Evolutionary conservation across 2,797 vertebrate species (phyloP).

Genomic region (Sparus aurata): DNA sequence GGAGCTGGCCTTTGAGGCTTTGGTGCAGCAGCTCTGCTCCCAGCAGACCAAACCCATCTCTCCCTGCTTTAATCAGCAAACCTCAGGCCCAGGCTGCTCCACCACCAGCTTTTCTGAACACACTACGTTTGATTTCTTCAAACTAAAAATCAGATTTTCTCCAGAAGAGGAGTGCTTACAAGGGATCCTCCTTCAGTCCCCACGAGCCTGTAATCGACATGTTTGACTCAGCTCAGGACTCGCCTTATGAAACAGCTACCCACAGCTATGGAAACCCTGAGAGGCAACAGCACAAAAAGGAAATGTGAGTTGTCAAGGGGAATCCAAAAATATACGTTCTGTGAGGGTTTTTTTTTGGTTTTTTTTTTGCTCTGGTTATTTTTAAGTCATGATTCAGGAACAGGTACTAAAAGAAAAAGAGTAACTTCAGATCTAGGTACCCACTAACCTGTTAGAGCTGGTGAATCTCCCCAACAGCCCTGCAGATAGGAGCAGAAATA

Average conservation of each 20-base stretch:
- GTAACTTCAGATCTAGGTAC: background rate
- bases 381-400: background rate
- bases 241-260: slow-evolving; percentile 44
- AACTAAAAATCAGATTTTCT: slow-evolving; percentile 9
- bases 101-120: slow-evolving; percentile 1
- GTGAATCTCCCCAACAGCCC: background rate
- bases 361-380: slow-evolving; percentile 14
- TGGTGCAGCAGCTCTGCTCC: slow-evolving; percentile 27
- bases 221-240: slow-evolving; percentile 44
- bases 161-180: slow-evolving; percentile 32
- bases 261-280: slow-evolving; percentile 51
- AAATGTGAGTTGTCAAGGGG: slow-evolving; percentile 23
- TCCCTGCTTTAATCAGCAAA: slow-evolving; percentile 47
- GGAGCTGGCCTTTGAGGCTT: slow-evolving; percentile 40
- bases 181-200: slow-evolving; percentile 24
- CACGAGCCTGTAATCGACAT: slow-evolving; percentile 16
- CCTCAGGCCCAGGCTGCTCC: slow-evolving; percentile 12
- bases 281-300: slow-evolving; percentile 22
- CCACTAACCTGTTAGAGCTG: background rate
- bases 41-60: slow-evolving; percentile 24
- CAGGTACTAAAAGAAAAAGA: background rate
- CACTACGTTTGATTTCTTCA: slow-evolving; percentile 6
- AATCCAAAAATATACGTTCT: slow-evolving; percentile 11
- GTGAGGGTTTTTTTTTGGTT: background rate
- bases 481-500: background rate